Conservation (phyloP, 2,797 vertebrate species). For the Spondyliosoma cantharus region DNA sequence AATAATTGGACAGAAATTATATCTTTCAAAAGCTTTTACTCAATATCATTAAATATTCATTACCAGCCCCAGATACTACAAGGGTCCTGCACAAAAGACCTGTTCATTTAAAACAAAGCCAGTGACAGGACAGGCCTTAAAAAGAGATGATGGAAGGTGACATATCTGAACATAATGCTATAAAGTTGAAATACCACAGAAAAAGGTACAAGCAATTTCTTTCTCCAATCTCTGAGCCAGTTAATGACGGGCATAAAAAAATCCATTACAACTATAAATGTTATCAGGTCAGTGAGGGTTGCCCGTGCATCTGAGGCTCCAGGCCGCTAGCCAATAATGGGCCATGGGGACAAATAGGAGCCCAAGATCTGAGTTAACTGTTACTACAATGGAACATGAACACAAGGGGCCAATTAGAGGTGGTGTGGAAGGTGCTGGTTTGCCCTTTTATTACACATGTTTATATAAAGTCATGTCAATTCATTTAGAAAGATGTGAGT, state of each 20-base stretch:
- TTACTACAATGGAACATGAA: slow-evolving; percentile 49
- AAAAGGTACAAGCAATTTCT: slow-evolving; percentile 84
- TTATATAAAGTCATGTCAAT: slow-evolving; percentile 23
- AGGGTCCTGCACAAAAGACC: slow-evolving; percentile 70
- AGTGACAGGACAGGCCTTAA: slow-evolving; percentile 76
- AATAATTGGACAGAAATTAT: slow-evolving; percentile 81
- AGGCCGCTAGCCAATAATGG: slow-evolving; percentile 65
- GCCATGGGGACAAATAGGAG: slow-evolving; percentile 67
- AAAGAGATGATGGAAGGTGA: slow-evolving; percentile 85
- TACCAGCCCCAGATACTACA: slow-evolving; percentile 69
- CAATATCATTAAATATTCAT: slow-evolving; percentile 81
- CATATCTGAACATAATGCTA: slow-evolving; percentile 85
- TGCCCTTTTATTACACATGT: slow-evolving; percentile 34
- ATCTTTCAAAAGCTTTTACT: slow-evolving; percentile 79
- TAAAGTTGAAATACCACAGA: slow-evolving; percentile 89
- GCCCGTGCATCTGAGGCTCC: slow-evolving; percentile 74
- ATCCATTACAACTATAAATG: slow-evolving; percentile 91
- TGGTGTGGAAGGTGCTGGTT: slow-evolving; percentile 8
- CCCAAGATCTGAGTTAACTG: slow-evolving; percentile 63
- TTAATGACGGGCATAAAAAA: slow-evolving; percentile 90
- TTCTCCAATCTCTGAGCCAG: slow-evolving; percentile 79
- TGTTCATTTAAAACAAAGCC: slow-evolving; percentile 79
- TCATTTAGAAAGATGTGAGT: slow-evolving; percentile 16
- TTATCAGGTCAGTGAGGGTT: slow-evolving; percentile 86
- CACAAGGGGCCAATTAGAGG: slow-evolving; percentile 45